phyloP scores from a whole-genome alignment of 2,797 vertebrate genomes.

The Percopsis omiscomaycus region DNA sequence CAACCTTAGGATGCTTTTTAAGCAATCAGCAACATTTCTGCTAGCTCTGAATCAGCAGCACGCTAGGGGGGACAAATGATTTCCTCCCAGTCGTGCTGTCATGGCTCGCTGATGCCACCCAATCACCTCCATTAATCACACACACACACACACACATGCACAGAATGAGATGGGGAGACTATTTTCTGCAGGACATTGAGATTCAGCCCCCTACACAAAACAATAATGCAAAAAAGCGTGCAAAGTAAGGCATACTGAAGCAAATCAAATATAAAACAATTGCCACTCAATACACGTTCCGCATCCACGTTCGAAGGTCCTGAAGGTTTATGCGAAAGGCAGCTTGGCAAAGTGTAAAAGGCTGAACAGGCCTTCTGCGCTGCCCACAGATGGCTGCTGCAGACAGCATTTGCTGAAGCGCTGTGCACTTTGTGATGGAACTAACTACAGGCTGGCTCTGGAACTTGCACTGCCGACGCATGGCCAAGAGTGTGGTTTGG shows the following conservation, averaged over 20 bases:
- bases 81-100: slow-evolving; percentile 66
- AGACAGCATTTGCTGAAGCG: slow-evolving; percentile 52
- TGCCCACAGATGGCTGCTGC: slow-evolving; percentile 64
- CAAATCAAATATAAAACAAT: too few species aligned
- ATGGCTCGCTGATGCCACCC: slow-evolving; percentile 60
- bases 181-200: slow-evolving; percentile 16
- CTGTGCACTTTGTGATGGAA: slow-evolving; percentile 37
- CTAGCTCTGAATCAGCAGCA: slow-evolving; percentile 68
- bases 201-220: neutral
- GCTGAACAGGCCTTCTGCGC: slow-evolving; percentile 41
- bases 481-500: slow-evolving; percentile 11
- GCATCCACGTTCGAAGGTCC: slow-evolving; percentile 1
- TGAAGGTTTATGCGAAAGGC: slow-evolving; percentile 19
- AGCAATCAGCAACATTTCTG: slow-evolving; percentile 63
- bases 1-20: slow-evolving; percentile 33
- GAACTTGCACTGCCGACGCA: slow-evolving; percentile 43
- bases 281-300: neutral
- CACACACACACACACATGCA: slow-evolving; percentile 11
- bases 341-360: slow-evolving; percentile 36
- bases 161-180: slow-evolving; percentile 1
- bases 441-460: slow-evolving; percentile 16
- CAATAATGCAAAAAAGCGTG: neutral
- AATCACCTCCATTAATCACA: slow-evolving; percentile 73
- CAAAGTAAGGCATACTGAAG: too few species aligned
- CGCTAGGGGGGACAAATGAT: slow-evolving; percentile 48